phyloP scores from a whole-genome alignment of 2,113 vertebrate genomes.

The Cichladusa arquata region DNA sequence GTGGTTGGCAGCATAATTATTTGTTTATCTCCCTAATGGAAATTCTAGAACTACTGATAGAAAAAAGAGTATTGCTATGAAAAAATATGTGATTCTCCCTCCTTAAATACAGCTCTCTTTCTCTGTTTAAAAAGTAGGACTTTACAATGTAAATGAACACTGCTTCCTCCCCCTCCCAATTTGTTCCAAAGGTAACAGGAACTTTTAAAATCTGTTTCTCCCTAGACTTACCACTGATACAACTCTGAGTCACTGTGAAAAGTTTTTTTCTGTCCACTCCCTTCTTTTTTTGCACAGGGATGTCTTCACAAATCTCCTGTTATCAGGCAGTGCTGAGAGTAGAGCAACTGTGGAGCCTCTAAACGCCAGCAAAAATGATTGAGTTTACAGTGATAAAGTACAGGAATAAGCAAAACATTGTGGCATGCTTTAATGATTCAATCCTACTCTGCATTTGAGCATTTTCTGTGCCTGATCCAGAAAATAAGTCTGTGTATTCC shows the following conservation, averaged over 20 bases:
- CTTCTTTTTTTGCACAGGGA: not conserved
- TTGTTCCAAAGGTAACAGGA: slow-evolving; percentile 3
- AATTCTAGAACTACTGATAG: slow-evolving; percentile 65
- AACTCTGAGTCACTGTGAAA: not conserved
- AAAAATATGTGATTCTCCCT: slow-evolving; percentile 38
- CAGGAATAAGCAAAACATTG: not conserved
- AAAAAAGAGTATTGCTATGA: slow-evolving; percentile 51
- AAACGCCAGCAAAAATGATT: not conserved
- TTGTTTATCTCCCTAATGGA: slow-evolving; percentile 73
- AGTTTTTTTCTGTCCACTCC: not conserved
- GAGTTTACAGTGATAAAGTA: not conserved
- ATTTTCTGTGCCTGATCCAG: not conserved
- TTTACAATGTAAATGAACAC: slow-evolving; percentile 31
- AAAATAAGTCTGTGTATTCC: not conserved
- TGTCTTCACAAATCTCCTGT: slow-evolving; percentile 17
- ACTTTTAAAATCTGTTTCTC: slow-evolving; percentile 28
- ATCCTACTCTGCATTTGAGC: not conserved
- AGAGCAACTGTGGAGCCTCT: not conserved
- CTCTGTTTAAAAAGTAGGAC: not conserved
- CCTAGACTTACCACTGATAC: slow-evolving; percentile 38
- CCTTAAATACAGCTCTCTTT: slow-evolving; percentile 36
- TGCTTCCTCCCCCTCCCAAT: not conserved
- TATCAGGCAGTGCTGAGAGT: not conserved
- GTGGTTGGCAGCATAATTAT: slow-evolving; percentile 64
- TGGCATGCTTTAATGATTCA: not conserved